phyloP scores from a whole-genome alignment of 2,113 vertebrate genomes.

The Pogonocichla stellata region DNA sequence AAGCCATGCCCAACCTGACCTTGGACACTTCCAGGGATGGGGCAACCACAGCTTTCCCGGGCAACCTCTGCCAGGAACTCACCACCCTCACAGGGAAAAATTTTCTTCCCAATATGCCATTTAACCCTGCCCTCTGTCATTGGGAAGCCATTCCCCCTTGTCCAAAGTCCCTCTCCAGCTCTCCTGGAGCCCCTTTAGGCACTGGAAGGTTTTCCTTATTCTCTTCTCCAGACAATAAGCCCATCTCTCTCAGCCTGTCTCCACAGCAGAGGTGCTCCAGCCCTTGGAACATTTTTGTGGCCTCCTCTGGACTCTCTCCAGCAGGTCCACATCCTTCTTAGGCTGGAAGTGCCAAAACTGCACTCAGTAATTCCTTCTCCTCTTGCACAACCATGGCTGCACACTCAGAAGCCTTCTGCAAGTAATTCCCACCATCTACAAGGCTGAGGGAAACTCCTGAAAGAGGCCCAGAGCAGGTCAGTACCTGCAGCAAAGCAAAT shows the following conservation, averaged over 20 bases:
- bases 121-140: neutral
- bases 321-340: neutral
- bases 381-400: neutral
- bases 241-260: neutral
- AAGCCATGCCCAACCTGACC: fast-evolving
- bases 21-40: neutral
- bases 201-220: neutral
- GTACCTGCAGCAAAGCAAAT: neutral
- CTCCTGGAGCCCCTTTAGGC: neutral
- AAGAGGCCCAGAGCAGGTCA: neutral
- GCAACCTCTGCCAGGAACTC: neutral
- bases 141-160: neutral
- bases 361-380: neutral
- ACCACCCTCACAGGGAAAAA: fast-evolving
- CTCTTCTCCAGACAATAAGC: neutral
- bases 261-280: neutral
- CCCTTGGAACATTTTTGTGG: neutral
- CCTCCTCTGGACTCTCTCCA: neutral
- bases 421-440: neutral
- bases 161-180: neutral
- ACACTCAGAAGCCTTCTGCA: neutral
- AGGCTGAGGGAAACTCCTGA: neutral
- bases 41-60: neutral
- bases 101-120: neutral
- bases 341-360: neutral